A percentile compares a stretch with the other conserved stretches of the same genome.
Conservation (phyloP, 2,888 invertebrate species). For the Amblyjoppa fuscipennis region DNA sequence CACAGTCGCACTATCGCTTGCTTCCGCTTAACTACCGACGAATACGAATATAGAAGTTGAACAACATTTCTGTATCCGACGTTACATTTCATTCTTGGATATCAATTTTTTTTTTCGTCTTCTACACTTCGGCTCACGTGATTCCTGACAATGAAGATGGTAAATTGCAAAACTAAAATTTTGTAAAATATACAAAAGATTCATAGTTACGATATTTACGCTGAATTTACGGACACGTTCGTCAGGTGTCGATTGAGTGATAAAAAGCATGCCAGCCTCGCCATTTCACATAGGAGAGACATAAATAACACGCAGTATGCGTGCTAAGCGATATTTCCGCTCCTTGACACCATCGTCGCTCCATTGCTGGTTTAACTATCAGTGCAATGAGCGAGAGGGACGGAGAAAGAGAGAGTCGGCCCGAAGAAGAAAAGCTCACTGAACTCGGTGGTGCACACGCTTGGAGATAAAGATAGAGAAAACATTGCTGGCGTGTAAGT, state of each 20-base stretch:
- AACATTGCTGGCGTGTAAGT: constrained; percentile 35
- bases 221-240: constrained; percentile 10
- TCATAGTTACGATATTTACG: constrained; percentile 15
- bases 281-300: background rate
- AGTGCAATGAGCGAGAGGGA: constrained; percentile 38
- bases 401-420: constrained; percentile 1
- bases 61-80: constrained; percentile 12
- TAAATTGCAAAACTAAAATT: background rate
- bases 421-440: constrained; percentile 24
- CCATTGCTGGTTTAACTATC: constrained; percentile 38
- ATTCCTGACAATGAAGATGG: background rate
- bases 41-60: constrained; percentile 7
- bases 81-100: constrained; percentile 10
- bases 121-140: background rate
- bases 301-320: constrained; percentile 6
- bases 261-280: constrained; percentile 30
- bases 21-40: background rate
- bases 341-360: constrained; percentile 24
- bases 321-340: constrained; percentile 46
- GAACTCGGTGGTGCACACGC: constrained; percentile 39
- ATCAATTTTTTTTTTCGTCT: background rate
- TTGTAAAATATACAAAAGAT: background rate
- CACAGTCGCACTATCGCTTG: background rate
- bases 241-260: constrained; percentile 30
- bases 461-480: constrained; percentile 30